Evolutionary conservation across 1,140 invertebrate genomes (phyloP), one percentile per base, ranked within the genome.

Genomic region (Heterodera carotae): DNA sequence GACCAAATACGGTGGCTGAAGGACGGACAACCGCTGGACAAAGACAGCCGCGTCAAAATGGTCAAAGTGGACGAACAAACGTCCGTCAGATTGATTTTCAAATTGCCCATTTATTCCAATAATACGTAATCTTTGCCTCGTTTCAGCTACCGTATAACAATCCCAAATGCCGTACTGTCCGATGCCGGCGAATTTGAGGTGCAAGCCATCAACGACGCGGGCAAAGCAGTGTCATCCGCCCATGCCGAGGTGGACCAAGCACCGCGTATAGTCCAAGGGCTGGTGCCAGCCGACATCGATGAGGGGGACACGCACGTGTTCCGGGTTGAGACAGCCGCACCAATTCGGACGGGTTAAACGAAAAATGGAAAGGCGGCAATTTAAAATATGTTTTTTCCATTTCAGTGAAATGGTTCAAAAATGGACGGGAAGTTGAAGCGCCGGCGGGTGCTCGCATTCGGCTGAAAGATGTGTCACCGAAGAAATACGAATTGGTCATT

Each of bases 301-400:
- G 93, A 94, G 82, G 92, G 92, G 2, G 92, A 93, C 76, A 89
- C 89, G n/a, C 91, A 93, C 85, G 90, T 94, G 0, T 90, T 83
- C 76, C 79, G 79, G 33, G 84, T 85, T 0, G 84, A 85, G 74
- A 83, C 82, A 33, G 83, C 83, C 7, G 84, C 86, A 31, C 86
- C 84, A 10, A 80, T 85, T 25, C 33, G 84, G n/a, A 67, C 76
- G n/a, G 69, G 69, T 71, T 0, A 76, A 18, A 56, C 5, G 15
- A 43, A 10, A 18, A 56, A 56, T 77, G 22, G 85, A 85, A 66
- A 75, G 62, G 4, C 77, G 15, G 82, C 82, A 66, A 75, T 75
- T 18, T 22, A 60, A 76, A 34, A 15, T 56, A 5, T 1, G n/a
- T 10, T 31, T 59, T 69, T 59, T 25, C 22, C 22, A 2, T 3